Evolutionary conservation across 2,797 vertebrate species (phyloP), one percentile per base, ranked within the genome.

Genomic region (Bufotes viridis): DNA sequence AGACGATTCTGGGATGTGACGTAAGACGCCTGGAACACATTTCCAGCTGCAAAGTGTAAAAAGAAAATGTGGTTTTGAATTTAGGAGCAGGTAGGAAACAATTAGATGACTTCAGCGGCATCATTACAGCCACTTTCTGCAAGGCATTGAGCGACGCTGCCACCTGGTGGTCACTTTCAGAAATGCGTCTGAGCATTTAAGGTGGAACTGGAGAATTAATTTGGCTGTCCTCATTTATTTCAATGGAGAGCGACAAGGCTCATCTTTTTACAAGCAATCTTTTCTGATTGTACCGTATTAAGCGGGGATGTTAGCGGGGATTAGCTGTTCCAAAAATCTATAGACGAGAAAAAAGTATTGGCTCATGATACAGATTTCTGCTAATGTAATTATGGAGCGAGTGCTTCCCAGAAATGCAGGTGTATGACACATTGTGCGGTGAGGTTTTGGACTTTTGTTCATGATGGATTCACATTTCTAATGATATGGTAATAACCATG

Each of bases 321-420:
- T 94, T 93, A 93, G 90, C 90, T 82, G 87, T 91, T 91, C 92
- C 85, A 67, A 89, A 86, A 91, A 81, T 42, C 10, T 81, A 60
- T 63, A n/a, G n/a, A 74, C 9, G 12, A 18, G 12, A 26, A 53
- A 26, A 63, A 63, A 85, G 51, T 7, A 86, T 0, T 91, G 92
- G 91, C 92, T 90, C 79, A 55, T 89, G 58, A 83, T 80, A 91
- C 90, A 89, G 26, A 89, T 55, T 78, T 90, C 91, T 93, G 93
- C 17, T 92, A 70, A 92, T 93, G 80, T 2, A 67, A 93, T 91
- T 92, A 88, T 70, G 89, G 91, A 90, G 75, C 67, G 90, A 91
- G 70, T 74, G 63, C 89, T 93, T 94, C 92, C 92, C 93, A 93
- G 91, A 93, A 92, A 85, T 91, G 92, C 93, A 95, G 93, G 94